Base-by-base conservation (phyloP, 2,888 invertebrate species). In the Cosmopolites sordidus region DNA sequence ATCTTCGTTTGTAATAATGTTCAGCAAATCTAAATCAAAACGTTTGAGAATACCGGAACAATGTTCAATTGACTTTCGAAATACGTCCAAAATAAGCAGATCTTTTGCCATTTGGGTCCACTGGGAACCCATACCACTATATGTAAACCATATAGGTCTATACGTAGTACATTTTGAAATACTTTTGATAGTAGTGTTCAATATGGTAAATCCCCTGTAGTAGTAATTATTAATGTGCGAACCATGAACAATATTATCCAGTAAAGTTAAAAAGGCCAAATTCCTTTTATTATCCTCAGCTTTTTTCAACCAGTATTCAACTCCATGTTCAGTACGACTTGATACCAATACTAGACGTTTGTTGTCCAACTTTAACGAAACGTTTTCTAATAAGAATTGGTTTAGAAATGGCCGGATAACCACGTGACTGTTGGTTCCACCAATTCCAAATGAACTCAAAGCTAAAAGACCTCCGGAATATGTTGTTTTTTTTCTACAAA, bases 251-350 rank as follows among this genome's bases (percentile, higher is more conserved):
- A 88, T 79, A 64, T 83, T 81, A 66, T 86, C 84, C 46, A 94
- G 72, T 48, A 92, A 74, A 41, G 83, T 80, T 66, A 86, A 76
- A 66, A 88, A 82, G 64, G 86, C 86, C 57, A 80, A 78, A 67
- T 88, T 86, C 45, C 76, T 74, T 33, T 74, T 70, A 64, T 83
- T 75, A 56, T 73, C 72, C 43, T 79, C 78, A 6, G 81, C 82
- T 60, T 78, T 78, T 49, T 79, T 75, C 42, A 90, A 76, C 62
- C 89, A 70, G 46, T 67, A 68, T 56, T 79, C 76, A 17, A 86
- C 85, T 9, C 87, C 87, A 44, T 81, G 83, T 68, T 86, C 83
- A 1, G 92, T 92, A 65, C 95, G 82, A 8, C 81, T 81, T 30
- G 78, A 75, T 51, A 73, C 75, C 16, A 72, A 66, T 38, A 78